Evolutionary conservation across 2,113 vertebrate genomes (phyloP).

Genomic region (Alaudala cheleensis): DNA sequence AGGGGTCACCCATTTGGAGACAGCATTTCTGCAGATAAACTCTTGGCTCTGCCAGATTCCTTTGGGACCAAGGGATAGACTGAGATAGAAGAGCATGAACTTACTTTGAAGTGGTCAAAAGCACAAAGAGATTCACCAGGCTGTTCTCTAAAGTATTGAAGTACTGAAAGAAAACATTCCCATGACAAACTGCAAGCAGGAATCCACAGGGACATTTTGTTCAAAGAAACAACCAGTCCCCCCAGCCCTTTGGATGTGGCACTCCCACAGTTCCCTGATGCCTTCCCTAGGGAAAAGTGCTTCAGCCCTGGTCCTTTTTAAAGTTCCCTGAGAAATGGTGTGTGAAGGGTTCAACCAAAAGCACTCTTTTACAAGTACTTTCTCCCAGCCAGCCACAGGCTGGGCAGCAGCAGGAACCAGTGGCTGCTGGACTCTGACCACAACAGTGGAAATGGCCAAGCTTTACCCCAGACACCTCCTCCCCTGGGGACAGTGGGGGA

Average conservation of each 20-base stretch:
- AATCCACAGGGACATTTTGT: not conserved
- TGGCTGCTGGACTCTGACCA: not conserved
- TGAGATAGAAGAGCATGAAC: conserved; percentile 36
- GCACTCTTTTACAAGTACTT: not conserved
- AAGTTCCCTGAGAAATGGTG: not conserved
- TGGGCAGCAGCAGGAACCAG: not conserved
- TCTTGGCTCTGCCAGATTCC: not conserved
- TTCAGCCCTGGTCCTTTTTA: not conserved
- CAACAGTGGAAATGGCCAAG: accelerated
- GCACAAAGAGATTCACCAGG: conserved; percentile 94
- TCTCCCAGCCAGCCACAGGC: not conserved
- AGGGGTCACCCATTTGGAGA: not conserved
- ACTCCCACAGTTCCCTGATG: not conserved
- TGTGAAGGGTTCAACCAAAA: not conserved
- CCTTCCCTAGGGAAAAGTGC: not conserved
- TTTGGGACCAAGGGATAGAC: not conserved
- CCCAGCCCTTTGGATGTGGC: not conserved
- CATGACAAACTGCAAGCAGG: not conserved
- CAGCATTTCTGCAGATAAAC: not conserved
- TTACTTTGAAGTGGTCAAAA: conserved; percentile 98
- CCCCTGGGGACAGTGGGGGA: not conserved
- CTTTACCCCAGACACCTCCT: not conserved
- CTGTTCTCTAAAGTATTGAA: conserved; percentile 96
- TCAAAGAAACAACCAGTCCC: not conserved
- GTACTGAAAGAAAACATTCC: conserved; percentile 79